Conservation (phyloP, 2,113 vertebrate genomes). For the Nycticebus coucang region DNA sequence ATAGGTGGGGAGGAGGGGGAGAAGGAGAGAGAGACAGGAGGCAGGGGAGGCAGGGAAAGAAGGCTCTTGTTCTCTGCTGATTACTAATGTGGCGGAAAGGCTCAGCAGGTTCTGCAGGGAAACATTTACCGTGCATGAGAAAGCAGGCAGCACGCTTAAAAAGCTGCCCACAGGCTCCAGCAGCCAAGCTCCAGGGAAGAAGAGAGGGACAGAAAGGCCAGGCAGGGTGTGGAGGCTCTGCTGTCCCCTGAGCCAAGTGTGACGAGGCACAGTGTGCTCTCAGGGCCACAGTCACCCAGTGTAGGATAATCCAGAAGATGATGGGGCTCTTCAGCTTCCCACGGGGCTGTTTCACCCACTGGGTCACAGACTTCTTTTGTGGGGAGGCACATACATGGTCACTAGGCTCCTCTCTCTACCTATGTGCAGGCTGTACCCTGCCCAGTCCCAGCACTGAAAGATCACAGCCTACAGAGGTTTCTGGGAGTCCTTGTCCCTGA, state of each 20-base stretch:
- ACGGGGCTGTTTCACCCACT: background rate
- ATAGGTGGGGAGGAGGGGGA: background rate
- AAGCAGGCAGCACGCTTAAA: conserved; percentile 52
- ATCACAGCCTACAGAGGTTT: background rate
- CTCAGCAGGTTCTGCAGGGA: conserved; percentile 51
- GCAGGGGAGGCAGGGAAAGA: background rate
- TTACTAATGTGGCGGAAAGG: conserved; percentile 67
- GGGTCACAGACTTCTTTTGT: background rate
- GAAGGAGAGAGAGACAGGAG: background rate
- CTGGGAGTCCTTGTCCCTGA: background rate
- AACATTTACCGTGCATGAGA: conserved; percentile 34
- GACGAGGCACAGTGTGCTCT: background rate
- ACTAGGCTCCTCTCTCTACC: background rate
- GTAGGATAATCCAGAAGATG: too few relatives aligned
- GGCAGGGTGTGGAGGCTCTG: background rate
- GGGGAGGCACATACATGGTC: background rate
- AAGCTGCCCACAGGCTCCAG: conserved; percentile 52
- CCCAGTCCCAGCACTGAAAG: background rate
- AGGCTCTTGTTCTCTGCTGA: conserved; percentile 47
- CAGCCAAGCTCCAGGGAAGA: background rate
- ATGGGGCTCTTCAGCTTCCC: background rate
- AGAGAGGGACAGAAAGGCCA: background rate
- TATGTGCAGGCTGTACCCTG: background rate
- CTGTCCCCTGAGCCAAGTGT: background rate
- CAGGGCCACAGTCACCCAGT: background rate